Evolutionary conservation across 2,888 invertebrate genomes (phyloP), one percentile per base, ranked within the genome.

Genomic region (Lasioglossum oenotherae): DNA sequence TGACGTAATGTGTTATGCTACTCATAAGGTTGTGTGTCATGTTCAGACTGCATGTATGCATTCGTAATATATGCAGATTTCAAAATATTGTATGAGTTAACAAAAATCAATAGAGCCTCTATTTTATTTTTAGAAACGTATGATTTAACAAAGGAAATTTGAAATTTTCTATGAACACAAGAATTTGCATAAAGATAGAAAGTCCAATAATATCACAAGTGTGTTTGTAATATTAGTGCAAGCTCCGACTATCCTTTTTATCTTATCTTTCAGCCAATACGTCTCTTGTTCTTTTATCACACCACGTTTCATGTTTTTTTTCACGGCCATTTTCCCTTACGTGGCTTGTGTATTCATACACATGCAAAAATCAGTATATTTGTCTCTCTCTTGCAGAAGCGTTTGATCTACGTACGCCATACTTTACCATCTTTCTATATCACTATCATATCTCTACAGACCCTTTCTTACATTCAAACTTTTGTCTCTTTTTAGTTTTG

Each of bases 401-500:
- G 14, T 27, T 64, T 27, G 4, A 64, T 64, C 16, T 35, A 16
- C 19, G 19, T n/a, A 49, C 23, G n/a, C n/a, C 57, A n/a, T n/a
- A 4, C n/a, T n/a, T 12, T 12, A n/a, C 10, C 1, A n/a, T n/a
- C 12, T 57, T n/a, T n/a, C 3, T n/a, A n/a, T 12, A 57, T 57
- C 57, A n/a, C n/a, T n/a, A 12, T n/a, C 57, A 0, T 14, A 27
- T 2, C 19, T 49, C 4, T 19, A 4, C 41, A n/a, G 14, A 41
- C n/a, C n/a, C n/a, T 41, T 71, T 41, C 71, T 41, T 41, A n/a
- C 71, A 71, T 71, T 71, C 71, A n/a, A 41, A 71, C n/a, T 14
- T 14, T 71, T 2, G 41, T n/a, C n/a, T 41, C 23, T 12, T 19
- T 69, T 23, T 8, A 4, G 35, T 23, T 19, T 23, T 10, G 1